Evolutionary conservation across 2,888 invertebrate species (phyloP).

Genomic region (Epistrophe grossulariae): DNA sequence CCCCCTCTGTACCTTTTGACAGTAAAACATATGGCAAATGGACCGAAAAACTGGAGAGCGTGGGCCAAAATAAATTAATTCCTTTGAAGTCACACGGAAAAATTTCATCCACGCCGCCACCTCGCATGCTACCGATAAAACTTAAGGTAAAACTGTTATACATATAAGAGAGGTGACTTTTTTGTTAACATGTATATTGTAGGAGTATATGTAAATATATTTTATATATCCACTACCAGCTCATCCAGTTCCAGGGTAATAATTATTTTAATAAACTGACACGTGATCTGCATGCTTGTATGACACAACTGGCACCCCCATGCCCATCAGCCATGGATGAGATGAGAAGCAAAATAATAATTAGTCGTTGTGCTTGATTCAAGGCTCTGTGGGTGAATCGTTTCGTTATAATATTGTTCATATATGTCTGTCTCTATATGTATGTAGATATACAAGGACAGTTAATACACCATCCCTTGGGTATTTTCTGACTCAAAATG

Average conservation of each 20-base stretch:
- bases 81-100: slow-evolving; percentile 56
- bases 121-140: slow-evolving; percentile 22
- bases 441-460: slow-evolving; percentile 51
- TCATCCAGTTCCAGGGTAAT: slow-evolving; percentile 61
- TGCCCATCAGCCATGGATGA: not conserved
- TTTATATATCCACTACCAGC: not conserved
- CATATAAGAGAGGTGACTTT: not conserved
- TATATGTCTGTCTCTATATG: slow-evolving; percentile 11
- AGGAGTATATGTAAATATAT: not conserved
- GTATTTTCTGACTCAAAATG: not conserved
- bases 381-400: slow-evolving; percentile 35
- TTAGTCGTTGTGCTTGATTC: slow-evolving; percentile 68
- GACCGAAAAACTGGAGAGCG: slow-evolving; percentile 1
- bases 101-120: slow-evolving; percentile 22
- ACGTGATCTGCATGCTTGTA: slow-evolving; percentile 75
- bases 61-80: slow-evolving; percentile 69
- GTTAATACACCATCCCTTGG: slow-evolving; percentile 39
- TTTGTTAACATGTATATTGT: not conserved
- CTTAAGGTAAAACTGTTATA: slow-evolving; percentile 61
- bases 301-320: slow-evolving; percentile 40
- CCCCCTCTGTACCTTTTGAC: not conserved
- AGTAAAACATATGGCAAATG: slow-evolving; percentile 48
- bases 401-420: slow-evolving; percentile 16
- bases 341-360: slow-evolving; percentile 67
- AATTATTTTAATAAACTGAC: slow-evolving; percentile 76